Evolutionary conservation across 2,888 invertebrate species (phyloP).

Genomic region (Thecophora atra): DNA sequence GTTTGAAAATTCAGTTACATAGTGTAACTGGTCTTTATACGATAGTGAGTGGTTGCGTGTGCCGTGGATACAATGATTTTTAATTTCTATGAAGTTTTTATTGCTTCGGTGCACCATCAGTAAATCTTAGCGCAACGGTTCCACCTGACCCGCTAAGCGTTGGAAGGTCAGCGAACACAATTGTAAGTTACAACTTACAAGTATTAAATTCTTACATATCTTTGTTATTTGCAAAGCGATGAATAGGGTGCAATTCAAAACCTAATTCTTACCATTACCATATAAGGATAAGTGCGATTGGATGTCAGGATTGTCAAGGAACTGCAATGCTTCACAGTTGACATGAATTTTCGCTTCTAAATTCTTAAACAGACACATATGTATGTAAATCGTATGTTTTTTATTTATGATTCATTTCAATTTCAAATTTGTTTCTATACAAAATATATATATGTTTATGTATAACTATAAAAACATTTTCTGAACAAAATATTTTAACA

Average conservation of each 20-base stretch:
- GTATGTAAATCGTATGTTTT: background rate
- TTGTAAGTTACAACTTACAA: slow-evolving; percentile 35
- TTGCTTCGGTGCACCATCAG: slow-evolving; percentile 38
- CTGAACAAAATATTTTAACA: slow-evolving; percentile 37
- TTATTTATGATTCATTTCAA: slow-evolving; percentile 50
- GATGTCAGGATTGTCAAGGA: too few species aligned
- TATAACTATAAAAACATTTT: slow-evolving; percentile 30
- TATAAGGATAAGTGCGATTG: too few species aligned
- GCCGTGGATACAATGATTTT: slow-evolving; percentile 4
- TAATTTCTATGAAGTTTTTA: slow-evolving; percentile 18
- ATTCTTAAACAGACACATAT: background rate
- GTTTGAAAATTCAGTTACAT: background rate
- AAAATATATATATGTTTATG: slow-evolving; percentile 18
- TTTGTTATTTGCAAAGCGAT: background rate
- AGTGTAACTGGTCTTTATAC: background rate
- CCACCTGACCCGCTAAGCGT: slow-evolving; percentile 46
- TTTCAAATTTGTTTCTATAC: slow-evolving; percentile 32
- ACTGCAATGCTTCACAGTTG: too few species aligned
- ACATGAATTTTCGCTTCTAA: background rate
- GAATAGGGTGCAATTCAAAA: background rate
- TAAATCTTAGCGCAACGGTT: slow-evolving; percentile 49
- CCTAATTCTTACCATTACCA: too few species aligned
- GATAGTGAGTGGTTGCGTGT: background rate
- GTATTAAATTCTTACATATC: background rate
- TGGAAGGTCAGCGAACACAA: slow-evolving; percentile 36